These are phyloP conservation scores for Forbesichthys agassizii DNA, from an alignment of 2,113 vertebrate genomes.

Conservation along the genomic window DNA sequence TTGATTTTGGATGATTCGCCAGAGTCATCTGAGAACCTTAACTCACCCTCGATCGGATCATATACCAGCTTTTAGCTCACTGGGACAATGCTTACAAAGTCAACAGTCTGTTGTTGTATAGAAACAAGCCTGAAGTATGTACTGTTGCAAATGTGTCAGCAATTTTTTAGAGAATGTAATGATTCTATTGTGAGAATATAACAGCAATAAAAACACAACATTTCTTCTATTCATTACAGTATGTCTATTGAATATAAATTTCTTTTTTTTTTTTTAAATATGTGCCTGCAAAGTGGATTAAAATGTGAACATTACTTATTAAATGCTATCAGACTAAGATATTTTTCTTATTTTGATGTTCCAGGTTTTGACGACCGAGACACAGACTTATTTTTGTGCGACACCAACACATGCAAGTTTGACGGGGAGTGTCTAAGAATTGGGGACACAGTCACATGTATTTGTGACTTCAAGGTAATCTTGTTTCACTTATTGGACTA, in stretches of 20 bases:
- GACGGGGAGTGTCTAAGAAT: slow-evolving; percentile 97
- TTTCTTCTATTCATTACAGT: no score
- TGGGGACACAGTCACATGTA: slow-evolving; percentile 97
- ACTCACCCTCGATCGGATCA: slow-evolving; percentile 55
- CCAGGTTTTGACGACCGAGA: slow-evolving; percentile 97
- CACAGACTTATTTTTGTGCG: slow-evolving; percentile 97
- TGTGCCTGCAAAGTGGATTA: slow-evolving; percentile 23
- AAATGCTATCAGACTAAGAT: slow-evolving; percentile 53
- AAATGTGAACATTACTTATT: slow-evolving; percentile 21
- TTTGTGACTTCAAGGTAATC: slow-evolving; percentile 99
- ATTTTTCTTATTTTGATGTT: slow-evolving; percentile 67
- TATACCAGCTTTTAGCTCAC: slow-evolving; percentile 35
- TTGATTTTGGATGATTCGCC: slow-evolving; percentile 60
- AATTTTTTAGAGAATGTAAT: not conserved
- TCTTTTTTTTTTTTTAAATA: no score
- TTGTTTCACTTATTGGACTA: slow-evolving; percentile 13
- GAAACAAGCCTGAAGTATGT: slow-evolving; percentile 19
- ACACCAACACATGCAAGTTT: slow-evolving; percentile 99
- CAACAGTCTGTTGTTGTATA: slow-evolving; percentile 4
- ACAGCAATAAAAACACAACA: not conserved
- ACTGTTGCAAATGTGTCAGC: not conserved
- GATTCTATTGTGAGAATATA: not conserved
- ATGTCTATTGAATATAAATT: no score
- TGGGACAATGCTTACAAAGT: slow-evolving; percentile 36
- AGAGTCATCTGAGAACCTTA: slow-evolving; percentile 60